Percentiles rank a stretch among this genome's conserved stretches.
phyloP scores from a whole-genome alignment of 2,888 invertebrate species.

The Odontomyia ornata region DNA sequence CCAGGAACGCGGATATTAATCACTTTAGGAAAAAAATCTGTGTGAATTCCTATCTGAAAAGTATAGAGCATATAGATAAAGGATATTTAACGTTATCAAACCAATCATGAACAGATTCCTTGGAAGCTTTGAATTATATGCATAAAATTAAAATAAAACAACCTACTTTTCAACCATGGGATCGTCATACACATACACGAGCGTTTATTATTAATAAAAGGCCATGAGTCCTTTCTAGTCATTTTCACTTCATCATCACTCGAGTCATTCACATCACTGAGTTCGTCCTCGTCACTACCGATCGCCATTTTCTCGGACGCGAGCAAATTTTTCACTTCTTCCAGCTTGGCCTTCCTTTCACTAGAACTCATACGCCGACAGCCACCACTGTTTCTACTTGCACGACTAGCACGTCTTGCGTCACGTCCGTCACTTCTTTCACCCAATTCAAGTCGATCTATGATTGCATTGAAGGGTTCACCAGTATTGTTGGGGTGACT shows the following conservation, averaged over 20 bases:
- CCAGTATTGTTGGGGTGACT: not conserved
- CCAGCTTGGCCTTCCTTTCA: constrained; percentile 19
- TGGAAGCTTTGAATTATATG: too few relatives aligned
- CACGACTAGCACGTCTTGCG: not conserved
- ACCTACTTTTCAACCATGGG: constrained; percentile 54
- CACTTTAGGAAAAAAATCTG: too few relatives aligned
- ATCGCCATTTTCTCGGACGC: constrained; percentile 36
- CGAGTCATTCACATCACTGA: constrained; percentile 19
- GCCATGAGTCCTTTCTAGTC: constrained; percentile 48
- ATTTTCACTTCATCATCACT: constrained; percentile 25
- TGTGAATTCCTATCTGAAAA: too few relatives aligned
- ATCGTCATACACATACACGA: constrained; percentile 52
- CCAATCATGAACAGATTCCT: too few relatives aligned
- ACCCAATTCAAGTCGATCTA: constrained; percentile 20
- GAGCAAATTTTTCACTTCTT: constrained; percentile 14
- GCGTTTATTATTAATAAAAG: constrained; percentile 44
- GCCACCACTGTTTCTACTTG: not conserved
- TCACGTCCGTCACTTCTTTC: not conserved
- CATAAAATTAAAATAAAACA: not conserved
- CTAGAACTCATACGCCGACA: not conserved
- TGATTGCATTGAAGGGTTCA: constrained; percentile 28
- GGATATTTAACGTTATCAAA: too few relatives aligned
- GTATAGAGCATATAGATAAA: too few relatives aligned
- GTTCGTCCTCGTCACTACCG: constrained; percentile 30
- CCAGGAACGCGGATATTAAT: too few relatives aligned